These are phyloP conservation scores for Benitochromis conjunctus DNA, from an alignment of 2,113 vertebrate genomes.

Conservation along the genomic window DNA sequence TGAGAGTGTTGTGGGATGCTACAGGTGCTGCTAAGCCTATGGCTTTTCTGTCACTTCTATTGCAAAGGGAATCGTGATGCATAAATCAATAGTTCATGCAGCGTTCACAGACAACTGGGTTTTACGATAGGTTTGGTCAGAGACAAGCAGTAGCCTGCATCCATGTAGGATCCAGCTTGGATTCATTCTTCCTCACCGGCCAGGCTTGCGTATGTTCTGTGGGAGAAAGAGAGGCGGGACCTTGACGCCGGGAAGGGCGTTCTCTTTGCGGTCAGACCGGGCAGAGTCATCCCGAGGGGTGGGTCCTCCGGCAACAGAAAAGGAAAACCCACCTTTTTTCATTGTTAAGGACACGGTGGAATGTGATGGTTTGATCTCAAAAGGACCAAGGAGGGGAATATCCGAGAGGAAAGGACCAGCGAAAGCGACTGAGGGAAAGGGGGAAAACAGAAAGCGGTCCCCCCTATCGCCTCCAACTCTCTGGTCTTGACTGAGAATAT, in stretches of 20 bases:
- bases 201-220: neutral
- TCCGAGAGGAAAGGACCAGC: constrained; percentile 44
- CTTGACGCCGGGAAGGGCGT: constrained; percentile 73
- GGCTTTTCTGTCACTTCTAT: neutral
- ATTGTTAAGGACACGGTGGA: constrained; percentile 77
- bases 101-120: neutral
- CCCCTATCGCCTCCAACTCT: neutral
- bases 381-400: constrained; percentile 59
- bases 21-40: neutral
- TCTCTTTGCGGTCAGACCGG: constrained; percentile 69
- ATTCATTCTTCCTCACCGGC: constrained; percentile 15
- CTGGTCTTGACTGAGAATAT: constrained; percentile 3
- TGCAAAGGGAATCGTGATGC: neutral
- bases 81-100: neutral
- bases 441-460: neutral
- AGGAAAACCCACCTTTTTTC: constrained; percentile 78
- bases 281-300: constrained; percentile 72
- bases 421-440: neutral
- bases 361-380: constrained; percentile 76
- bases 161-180: neutral
- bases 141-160: neutral
- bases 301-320: constrained; percentile 64
- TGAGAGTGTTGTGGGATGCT: neutral
- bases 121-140: neutral
- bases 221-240: constrained; percentile 65